Base-by-base conservation (phyloP, 2,888 invertebrate species). In the Lissonota sp. region DNA sequence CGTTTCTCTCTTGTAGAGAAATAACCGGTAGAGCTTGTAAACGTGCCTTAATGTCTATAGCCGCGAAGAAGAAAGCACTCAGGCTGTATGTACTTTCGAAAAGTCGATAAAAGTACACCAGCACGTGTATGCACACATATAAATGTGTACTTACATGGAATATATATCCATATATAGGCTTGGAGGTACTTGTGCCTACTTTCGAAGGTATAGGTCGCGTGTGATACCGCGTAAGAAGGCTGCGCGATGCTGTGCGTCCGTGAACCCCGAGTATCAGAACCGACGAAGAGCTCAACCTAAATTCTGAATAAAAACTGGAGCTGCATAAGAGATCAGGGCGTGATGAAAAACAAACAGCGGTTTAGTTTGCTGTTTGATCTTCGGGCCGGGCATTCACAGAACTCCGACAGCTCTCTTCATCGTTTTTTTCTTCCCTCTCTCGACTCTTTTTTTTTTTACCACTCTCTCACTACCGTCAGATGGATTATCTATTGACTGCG, bases 281-380 rank as follows among this genome's bases (percentile, higher is more conserved):
- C 71, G 39, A 64, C 63, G 26, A 26, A 74, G 69, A 85, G 87
- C 86, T 90, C 90, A 91, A 92, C 91, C 91, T 90, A 91, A 90
- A 92, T 92, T 91, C 89, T 90, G 91, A 91, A 92, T 91, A 91
- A 92, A n/a, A 92, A 91, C 88, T 88, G 86, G 86, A 85, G 88
- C 89, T 91, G 92, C 92, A 92, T 92, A 92, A 89, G 90, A 91
- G 91, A 92, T 92, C 91, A 90, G 91, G 91, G 87, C 89, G 91
- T 92, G 92, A 92, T 92, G 92, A 92, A 92, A 92, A 92, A 92
- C 92, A 92, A 92, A 92, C 92, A 92, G 89, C 89, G 89, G 91
- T 91, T 92, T 91, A 92, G 92, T 89, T 92, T 92, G 92, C 92
- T 90, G 92, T 92, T 92, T 92, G 92, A 92, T 92, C 92, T 92